phyloP scores from a whole-genome alignment of 2,888 invertebrate genomes.

The Amphiduros pacificus region DNA sequence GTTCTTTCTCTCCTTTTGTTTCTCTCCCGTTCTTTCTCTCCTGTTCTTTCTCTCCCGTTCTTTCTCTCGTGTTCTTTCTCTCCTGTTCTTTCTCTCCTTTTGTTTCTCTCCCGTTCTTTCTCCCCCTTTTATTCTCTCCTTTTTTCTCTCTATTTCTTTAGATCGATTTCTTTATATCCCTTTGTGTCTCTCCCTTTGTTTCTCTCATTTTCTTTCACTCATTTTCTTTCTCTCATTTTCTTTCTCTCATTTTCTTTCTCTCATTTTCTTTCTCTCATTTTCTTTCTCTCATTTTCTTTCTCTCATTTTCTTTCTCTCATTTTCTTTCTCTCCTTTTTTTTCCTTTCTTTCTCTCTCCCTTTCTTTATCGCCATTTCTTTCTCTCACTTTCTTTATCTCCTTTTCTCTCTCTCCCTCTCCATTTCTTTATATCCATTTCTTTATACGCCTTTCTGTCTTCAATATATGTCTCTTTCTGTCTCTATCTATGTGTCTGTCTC shows the following conservation, averaged over 20 bases:
- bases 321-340: background rate
- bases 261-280: background rate
- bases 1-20: background rate
- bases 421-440: no score
- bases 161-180: background rate
- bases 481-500: no score
- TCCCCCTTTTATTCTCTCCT: background rate
- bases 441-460: no score
- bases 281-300: background rate
- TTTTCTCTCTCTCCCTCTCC: background rate
- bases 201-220: background rate
- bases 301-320: background rate
- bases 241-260: background rate
- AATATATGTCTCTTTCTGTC: no score
- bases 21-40: background rate
- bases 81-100: background rate
- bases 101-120: background rate
- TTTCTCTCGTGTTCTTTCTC: background rate
- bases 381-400: background rate
- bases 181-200: background rate
- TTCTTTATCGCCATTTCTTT: no score
- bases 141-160: background rate
- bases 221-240: background rate
- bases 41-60: background rate
- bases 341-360: background rate